Evolutionary conservation across 2,113 vertebrate species (phyloP), one percentile per base, ranked within the genome.

Genomic region (Chascanopsetta lugubris): DNA sequence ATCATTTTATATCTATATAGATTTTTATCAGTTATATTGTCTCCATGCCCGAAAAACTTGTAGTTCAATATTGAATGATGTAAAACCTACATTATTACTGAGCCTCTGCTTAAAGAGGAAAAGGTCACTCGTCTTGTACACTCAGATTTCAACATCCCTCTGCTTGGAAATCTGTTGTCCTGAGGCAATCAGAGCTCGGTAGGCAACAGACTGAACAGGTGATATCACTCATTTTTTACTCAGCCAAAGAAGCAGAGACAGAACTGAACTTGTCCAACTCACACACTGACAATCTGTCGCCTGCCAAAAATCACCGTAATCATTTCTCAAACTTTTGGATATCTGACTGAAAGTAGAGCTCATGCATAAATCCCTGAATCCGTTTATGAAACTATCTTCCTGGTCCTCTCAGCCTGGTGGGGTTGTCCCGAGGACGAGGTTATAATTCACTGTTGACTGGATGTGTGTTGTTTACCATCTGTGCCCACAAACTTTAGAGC

Each of bases 381-480:
- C 7, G 8, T 30, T 30, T 30, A 8, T 30, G 29, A 30, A 4
- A 8, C 34, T 17, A 15, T 18, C 38, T 6, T 8, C n/a, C 17
- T n/a, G 66, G 75, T 69, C 42, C 2, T 65, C 49, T 75, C 58
- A 56, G 42, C 40, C 30, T 49, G 49, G 48, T 67, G 26, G 50
- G 38, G 43, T 40, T 71, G 58, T 77, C 61, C 65, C 42, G 46
- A 76, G 61, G 66, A 77, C 62, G 64, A 64, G 61, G 61, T 68
- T 71, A 63, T 26, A 70, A 75, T 45, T 71, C 72, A 77, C 45
- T 77, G 24, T 59, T 61, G 55, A 53, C 22, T 29, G 26, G n/a
- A n/a, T n/a, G n/a, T n/a, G n/a, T n/a, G n/a, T n/a, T 49, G 40
- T 80, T 57, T 68, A 42, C 79, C 73, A 77, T 85, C 73, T 77